Evolutionary conservation across 2,113 vertebrate genomes (phyloP).

Genomic region (Ciconia stormi): DNA sequence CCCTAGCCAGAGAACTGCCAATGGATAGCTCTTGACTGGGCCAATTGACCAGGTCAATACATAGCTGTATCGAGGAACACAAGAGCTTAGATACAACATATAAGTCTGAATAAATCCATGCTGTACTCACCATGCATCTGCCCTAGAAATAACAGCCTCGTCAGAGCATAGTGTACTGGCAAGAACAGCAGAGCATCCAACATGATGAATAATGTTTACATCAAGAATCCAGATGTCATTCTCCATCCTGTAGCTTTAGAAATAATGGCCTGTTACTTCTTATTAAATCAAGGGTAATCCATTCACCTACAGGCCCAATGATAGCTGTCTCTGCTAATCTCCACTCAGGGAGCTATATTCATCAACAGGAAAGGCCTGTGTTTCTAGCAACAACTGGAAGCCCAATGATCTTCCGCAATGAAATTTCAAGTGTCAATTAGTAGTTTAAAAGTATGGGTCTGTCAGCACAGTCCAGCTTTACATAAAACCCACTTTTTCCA

Average conservation of each 20-base stretch:
- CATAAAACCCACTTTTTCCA: neutral
- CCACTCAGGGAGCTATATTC: slow-evolving; percentile 27
- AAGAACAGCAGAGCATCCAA: slow-evolving; percentile 26
- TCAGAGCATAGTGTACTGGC: slow-evolving; percentile 29
- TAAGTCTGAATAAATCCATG: neutral
- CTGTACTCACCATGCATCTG: neutral
- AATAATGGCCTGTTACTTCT: slow-evolving; percentile 66
- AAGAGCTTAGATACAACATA: neutral
- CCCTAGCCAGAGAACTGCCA: neutral
- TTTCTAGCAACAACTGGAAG: slow-evolving; percentile 18
- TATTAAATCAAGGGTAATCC: slow-evolving; percentile 65
- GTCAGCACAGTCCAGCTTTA: neutral
- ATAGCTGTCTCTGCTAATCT: slow-evolving; percentile 47
- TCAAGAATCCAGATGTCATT: slow-evolving; percentile 59
- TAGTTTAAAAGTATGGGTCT: neutral
- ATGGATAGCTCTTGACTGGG: neutral
- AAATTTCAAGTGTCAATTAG: slow-evolving; percentile 26
- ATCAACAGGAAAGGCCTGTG: neutral
- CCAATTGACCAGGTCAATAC: neutral
- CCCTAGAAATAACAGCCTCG: slow-evolving; percentile 7
- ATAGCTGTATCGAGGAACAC: neutral
- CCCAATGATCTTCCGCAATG: neutral
- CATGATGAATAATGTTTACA: slow-evolving; percentile 69
- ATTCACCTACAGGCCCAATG: slow-evolving; percentile 52
- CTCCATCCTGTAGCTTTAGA: slow-evolving; percentile 60